phyloP scores from a whole-genome alignment of 2,888 invertebrate species.

The Sthenelais limicola region DNA sequence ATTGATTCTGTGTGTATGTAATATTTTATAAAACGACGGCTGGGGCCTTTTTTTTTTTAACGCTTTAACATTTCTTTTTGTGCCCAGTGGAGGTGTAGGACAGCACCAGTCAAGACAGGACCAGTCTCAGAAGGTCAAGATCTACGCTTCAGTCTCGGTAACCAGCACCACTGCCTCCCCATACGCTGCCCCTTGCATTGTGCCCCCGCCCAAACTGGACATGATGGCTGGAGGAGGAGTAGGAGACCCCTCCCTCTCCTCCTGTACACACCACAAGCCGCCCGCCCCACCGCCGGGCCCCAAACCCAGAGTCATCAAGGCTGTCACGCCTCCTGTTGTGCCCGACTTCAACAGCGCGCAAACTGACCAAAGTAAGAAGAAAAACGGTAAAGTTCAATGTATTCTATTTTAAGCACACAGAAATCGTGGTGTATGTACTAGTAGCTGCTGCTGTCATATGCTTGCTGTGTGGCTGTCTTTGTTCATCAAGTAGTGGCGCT shows the following conservation, averaged over 20 bases:
- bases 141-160: no score
- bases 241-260: background rate
- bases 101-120: no score
- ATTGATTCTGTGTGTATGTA: no score
- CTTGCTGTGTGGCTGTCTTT: background rate
- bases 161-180: conserved; percentile 33
- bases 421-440: background rate
- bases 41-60: no score
- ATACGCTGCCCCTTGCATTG: conserved; percentile 38
- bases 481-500: background rate
- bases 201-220: conserved; percentile 8
- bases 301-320: conserved; percentile 37
- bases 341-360: conserved; percentile 40
- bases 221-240: conserved; percentile 6
- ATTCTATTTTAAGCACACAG: no score
- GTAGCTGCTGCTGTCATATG: background rate
- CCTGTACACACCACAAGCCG: conserved; percentile 9
- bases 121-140: no score
- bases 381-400: conserved; percentile 39
- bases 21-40: no score
- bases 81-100: no score
- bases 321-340: conserved; percentile 43
- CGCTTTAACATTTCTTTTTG: no score
- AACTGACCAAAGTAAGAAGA: conserved; percentile 43
- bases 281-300: conserved; percentile 33